Base-by-base conservation (phyloP, 2,888 invertebrate genomes). In the Melinaea marsaeus region DNA sequence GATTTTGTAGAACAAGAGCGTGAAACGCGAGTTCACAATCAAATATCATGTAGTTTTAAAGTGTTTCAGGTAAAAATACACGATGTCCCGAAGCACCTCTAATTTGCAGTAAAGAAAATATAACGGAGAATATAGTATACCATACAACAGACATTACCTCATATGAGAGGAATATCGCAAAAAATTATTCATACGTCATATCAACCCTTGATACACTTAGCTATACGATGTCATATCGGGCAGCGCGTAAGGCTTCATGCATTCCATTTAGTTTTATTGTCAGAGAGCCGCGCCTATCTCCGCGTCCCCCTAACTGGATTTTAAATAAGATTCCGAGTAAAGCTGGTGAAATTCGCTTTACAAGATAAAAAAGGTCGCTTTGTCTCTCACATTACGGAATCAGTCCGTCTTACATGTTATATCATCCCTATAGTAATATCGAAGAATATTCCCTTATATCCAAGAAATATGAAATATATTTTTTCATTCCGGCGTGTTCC, bases 221-320 rank as follows among this genome's bases (percentile, higher is more conserved):
- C 76, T 78, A 79, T 83, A 81, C 83, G 79, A 79, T 81, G 78
- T 86, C 87, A 86, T 89, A 88, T 86, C 85, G 77, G 79, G 81
- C 80, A 68, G 74, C 81, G 78, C 81, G 83, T 83, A 83, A 85
- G 85, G 84, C 86, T 84, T 83, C 87, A 89, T 90, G 89, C 89
- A 86, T 90, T 90, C 88, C 88, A 90, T 90, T 90, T 90, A 88
- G 90, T 90, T 90, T 89, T 90, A 90, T 89, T 90, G 89, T 88
- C 83, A 77, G 80, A 71, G 85, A 86, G 80, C 89, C 87, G 86
- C 83, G 88, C 90, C 88, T 90, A 90, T 90, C 90, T 88, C 84
- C 78, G 71, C 80, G 77, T 77, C 78, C 77, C 83, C 83, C 82
- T 89, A 89, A 90, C 89, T 80, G 88, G 90, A 90, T 90, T 90